phyloP scores from a whole-genome alignment of 1,140 invertebrate species.

The Drosophila punjabiensis region DNA sequence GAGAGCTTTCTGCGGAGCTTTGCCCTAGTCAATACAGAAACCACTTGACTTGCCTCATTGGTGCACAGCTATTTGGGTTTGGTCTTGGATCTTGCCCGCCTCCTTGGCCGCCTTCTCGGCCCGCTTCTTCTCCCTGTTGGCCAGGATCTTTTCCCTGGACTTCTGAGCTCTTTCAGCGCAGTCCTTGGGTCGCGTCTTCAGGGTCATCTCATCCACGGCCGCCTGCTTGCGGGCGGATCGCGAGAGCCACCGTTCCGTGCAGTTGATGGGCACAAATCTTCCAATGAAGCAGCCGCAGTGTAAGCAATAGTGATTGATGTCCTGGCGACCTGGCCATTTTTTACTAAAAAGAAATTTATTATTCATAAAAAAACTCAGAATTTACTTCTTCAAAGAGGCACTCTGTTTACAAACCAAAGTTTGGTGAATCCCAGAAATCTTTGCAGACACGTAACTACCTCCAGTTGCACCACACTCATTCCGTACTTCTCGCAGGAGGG shows the following conservation, averaged over 20 bases:
- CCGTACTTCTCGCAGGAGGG: constrained; percentile 66
- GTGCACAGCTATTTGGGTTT: constrained; percentile 26
- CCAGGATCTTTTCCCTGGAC: constrained; percentile 57
- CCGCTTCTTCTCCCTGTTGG: constrained; percentile 44
- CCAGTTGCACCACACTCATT: constrained; percentile 62
- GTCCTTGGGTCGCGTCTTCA: constrained; percentile 69
- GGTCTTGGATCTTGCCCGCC: neutral
- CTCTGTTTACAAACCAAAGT: constrained; percentile 55
- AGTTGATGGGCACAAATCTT: constrained; percentile 60
- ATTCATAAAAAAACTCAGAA: neutral
- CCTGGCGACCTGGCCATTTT: constrained; percentile 60
- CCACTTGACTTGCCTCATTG: constrained; percentile 18
- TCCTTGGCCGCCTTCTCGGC: constrained; percentile 39
- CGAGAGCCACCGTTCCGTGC: constrained; percentile 71
- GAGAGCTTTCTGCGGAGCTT: constrained; percentile 25
- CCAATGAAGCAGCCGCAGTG: constrained; percentile 80
- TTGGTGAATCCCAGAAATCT: constrained; percentile 61
- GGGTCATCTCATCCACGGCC: constrained; percentile 65
- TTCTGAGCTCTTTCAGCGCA: constrained; percentile 72
- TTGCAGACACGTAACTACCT: constrained; percentile 70
- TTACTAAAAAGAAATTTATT: constrained; percentile 46
- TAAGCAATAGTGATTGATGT: constrained; percentile 78
- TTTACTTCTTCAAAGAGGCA: too few species aligned
- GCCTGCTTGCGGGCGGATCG: constrained; percentile 64
- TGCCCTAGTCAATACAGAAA: constrained; percentile 30